Evolutionary conservation across 2,113 vertebrate species (phyloP).

Genomic region (Myxocyprinus asiaticus): DNA sequence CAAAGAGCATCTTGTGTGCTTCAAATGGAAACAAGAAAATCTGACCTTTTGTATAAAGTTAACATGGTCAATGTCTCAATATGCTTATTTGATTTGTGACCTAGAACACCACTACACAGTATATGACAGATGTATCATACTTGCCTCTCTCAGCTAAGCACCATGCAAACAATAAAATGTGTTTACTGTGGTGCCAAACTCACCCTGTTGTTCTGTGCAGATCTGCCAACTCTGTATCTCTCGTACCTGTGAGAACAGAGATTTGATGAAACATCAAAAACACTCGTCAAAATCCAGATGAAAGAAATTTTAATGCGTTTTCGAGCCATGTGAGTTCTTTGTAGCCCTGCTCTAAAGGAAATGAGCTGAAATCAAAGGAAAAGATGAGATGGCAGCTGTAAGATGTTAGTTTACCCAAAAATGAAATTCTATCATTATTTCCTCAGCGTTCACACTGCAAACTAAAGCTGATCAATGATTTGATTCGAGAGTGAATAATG

Average conservation of each 20-base stretch:
- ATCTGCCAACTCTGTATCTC: constrained; percentile 85
- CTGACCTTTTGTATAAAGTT: no score
- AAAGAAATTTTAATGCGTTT: not conserved
- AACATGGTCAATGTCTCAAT: no score
- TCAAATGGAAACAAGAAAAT: no score
- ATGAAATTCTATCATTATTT: no score
- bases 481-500: no score
- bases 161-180: constrained; percentile 62
- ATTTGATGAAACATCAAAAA: not conserved
- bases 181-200: constrained; percentile 63
- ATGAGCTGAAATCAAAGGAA: constrained; percentile 10
- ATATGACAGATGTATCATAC: constrained; percentile 56
- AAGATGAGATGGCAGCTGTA: not conserved
- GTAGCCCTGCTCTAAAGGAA: not conserved
- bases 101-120: not conserved
- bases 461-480: no score
- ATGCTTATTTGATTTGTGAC: no score
- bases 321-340: not conserved
- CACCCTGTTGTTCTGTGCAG: constrained; percentile 88
- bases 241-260: constrained; percentile 81
- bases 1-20: no score
- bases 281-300: not conserved
- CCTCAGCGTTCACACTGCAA: no score
- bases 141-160: constrained; percentile 74
- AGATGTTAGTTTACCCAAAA: no score